phyloP scores from a whole-genome alignment of 2,797 vertebrate species.

The Sebastes matsubarae region DNA sequence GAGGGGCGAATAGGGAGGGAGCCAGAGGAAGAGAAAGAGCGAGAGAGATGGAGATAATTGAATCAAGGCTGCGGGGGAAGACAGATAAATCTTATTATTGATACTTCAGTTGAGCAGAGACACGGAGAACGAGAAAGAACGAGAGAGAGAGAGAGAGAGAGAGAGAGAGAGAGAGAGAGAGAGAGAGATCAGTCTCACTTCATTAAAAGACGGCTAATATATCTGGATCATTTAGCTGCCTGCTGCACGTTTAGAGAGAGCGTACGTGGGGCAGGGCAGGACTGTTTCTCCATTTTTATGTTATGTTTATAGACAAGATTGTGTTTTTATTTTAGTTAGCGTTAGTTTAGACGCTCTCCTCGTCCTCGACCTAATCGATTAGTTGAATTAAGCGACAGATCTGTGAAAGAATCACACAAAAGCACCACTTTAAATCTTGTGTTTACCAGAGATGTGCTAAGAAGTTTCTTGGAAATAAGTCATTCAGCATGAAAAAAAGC shows the following conservation, averaged over 20 bases:
- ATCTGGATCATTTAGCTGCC: conserved; percentile 53
- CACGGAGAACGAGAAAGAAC: conserved; percentile 17
- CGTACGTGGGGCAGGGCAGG: background rate
- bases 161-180: background rate
- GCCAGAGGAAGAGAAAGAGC: conserved; percentile 57
- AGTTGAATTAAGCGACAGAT: too few species aligned
- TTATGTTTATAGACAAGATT: background rate
- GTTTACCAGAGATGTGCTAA: too few species aligned
- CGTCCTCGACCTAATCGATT: too few species aligned
- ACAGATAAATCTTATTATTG: conserved; percentile 82
- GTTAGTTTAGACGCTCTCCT: too few species aligned
- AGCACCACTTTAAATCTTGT: too few species aligned
- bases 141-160: conserved; percentile 36
- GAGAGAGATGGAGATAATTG: conserved; percentile 76
- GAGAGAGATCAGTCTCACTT: conserved; percentile 72
- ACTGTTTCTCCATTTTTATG: background rate
- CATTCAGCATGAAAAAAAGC: too few species aligned
- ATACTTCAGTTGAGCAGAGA: conserved; percentile 74
- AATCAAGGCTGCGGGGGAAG: conserved; percentile 77
- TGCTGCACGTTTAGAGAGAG: conserved; percentile 27
- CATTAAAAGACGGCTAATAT: conserved; percentile 65
- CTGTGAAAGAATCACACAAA: too few species aligned
- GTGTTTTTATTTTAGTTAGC: background rate
- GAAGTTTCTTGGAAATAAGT: too few species aligned
- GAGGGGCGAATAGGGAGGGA: conserved; percentile 64